Evolutionary conservation across 2,888 invertebrate species (phyloP), one percentile per base, ranked within the genome.

Genomic region (Sinelater perroti): DNA sequence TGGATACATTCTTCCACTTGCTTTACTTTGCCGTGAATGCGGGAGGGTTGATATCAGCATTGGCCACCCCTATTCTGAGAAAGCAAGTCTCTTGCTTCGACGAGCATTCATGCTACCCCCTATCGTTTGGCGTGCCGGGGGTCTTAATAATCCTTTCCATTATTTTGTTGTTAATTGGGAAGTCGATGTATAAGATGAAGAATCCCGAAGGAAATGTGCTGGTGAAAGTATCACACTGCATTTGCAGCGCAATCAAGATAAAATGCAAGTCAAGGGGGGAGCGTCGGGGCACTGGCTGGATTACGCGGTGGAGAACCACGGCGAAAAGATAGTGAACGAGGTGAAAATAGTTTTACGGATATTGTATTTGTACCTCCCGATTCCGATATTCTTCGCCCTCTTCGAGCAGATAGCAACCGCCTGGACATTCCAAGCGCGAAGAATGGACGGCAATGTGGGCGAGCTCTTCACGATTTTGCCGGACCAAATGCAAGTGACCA

Each of bases 21-120:
- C 21, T 40, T n/a, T 40, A 40, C 16, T 40, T 40, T 20, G 11
- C 40, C n/a, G 21, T 40, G 11, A 40, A 40, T 11, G 20, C 18
- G 6, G 40, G 40, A 16, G 21, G 40, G n/a, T 20, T 40, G 1
- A 11, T 20, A 2, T 3, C 40, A 8, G 5, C 11, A 11, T 20
- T 40, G 3, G 1, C 21, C 1, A 40, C 40, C 5, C 40, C 40
- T 2, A 2, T 40, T 2, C n/a, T 40, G 13, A 4, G 40, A 11
- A 40, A 40, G 13, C 6, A 21, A 1, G 40, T 40, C 4, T 21
- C 20, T 11, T 40, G 40, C 13, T 40, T 40, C n/a, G 20, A 11
- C 2, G 18, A 40, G 13, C n/a, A 1, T 21, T 10, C 10, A 4
- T 40, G 40, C 8, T 40, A 40, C 21, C 40, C 40, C n/a, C 10